Evolutionary conservation across 2,113 vertebrate species (phyloP).

Genomic region (Dinomys branickii): DNA sequence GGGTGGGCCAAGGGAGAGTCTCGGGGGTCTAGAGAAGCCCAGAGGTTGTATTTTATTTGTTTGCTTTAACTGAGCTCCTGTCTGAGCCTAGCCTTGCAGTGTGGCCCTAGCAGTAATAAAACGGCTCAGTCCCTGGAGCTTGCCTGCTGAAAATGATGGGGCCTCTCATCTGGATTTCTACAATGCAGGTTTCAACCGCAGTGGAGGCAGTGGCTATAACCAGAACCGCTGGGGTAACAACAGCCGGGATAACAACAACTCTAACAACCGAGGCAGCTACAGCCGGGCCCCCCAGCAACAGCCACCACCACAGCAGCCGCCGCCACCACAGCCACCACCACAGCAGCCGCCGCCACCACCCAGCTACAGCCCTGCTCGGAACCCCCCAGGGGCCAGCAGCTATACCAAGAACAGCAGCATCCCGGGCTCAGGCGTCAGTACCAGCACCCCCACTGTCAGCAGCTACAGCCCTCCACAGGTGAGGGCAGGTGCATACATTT

Average conservation of each 20-base stretch:
- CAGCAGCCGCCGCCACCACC: conserved; percentile 82
- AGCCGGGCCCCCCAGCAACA: conserved; percentile 88
- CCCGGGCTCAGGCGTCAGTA: conserved; percentile 82
- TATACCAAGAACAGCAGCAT: conserved; percentile 88
- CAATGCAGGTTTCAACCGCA: conserved; percentile 89
- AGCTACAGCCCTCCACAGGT: conserved; percentile 89
- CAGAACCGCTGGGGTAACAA: conserved; percentile 92
- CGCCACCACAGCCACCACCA: conserved; percentile 78
- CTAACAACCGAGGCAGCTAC: conserved; percentile 88
- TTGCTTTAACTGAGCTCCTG: not conserved
- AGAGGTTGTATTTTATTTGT: not conserved
- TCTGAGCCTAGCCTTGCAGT: not conserved
- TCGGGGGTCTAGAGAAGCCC: not conserved
- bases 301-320: conserved; percentile 87
- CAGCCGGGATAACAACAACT: conserved; percentile 89
- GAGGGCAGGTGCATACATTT: not conserved
- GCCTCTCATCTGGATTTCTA: not conserved
- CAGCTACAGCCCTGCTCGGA: conserved; percentile 76
- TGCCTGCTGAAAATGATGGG: not conserved
- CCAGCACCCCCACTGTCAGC: conserved; percentile 88
- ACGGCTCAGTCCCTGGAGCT: not conserved
- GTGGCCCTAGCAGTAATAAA: not conserved
- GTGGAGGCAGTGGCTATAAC: conserved; percentile 85
- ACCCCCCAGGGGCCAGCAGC: conserved; percentile 78
- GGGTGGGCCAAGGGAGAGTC: accelerated